Evolutionary conservation across 2,888 invertebrate genomes (phyloP), one percentile per base, ranked within the genome.

Genomic region (Platycheirus albimanus): DNA sequence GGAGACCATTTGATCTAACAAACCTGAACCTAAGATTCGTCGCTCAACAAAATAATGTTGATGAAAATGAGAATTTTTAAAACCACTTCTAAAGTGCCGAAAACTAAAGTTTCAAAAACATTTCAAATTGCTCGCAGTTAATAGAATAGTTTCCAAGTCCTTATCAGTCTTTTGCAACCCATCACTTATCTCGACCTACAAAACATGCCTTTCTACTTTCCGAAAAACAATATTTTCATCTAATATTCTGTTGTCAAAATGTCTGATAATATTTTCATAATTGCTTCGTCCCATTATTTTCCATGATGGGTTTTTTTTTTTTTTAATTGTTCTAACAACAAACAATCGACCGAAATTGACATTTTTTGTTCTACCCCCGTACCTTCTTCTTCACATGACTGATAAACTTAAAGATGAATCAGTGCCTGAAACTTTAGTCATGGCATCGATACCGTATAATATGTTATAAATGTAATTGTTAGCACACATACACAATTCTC

Each of bases 361-460:
- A 51, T 30, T 51, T 54, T 2, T 38, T 38, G 11, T n/a, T n/a
- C n/a, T n/a, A 38, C 54, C 6, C 15, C 1, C 8, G 30, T 4
- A n/a, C 11, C 7, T 19, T 33, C 19, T 24, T 41, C 19, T 28
- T 11, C 10, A 28, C 11, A 15, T 17, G 17, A 20, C 36, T 20
- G 54, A 56, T 56, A 56, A 56, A 19, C 7, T 20, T 20, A 56
- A 56, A 56, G 54, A 56, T 56, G 54, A 56, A 56, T 56, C 54
- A 56, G 36, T 19, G 19, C 13, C 20, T 56, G n/a, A n/a, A 56
- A 41, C 24, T 13, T 56, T 38, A 56, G 56, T 56, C 56, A 56
- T 13, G 24, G 38, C 20, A 38, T 41, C 33, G 41, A 38, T 24
- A 38, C 54, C 36, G 15, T 54, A 11, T 13, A 49, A 8, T 19